These are phyloP conservation scores for Proteles cristata DNA, from an alignment of 2,113 vertebrate genomes.

Conservation along the genomic window DNA sequence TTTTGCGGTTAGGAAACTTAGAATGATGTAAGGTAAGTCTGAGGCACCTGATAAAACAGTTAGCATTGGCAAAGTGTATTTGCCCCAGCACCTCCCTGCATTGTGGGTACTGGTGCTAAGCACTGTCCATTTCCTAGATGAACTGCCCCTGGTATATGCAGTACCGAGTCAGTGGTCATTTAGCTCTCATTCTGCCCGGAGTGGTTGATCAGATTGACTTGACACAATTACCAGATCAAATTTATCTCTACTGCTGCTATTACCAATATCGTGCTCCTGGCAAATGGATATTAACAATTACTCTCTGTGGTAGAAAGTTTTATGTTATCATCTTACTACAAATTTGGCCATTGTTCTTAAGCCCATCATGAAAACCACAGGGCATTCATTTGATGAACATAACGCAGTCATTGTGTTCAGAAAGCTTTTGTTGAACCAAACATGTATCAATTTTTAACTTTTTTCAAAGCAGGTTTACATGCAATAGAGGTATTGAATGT, in stretches of 20 bases:
- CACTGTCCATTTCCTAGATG: background rate
- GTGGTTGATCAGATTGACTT: background rate
- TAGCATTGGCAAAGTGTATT: background rate
- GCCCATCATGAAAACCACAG: background rate
- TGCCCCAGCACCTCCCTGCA: background rate
- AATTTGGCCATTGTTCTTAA: background rate
- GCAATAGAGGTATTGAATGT: background rate
- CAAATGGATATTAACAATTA: background rate
- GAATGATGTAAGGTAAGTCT: background rate
- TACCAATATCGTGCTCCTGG: background rate
- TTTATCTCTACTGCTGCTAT: background rate
- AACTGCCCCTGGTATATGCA: background rate
- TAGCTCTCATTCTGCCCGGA: background rate
- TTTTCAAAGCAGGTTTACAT: background rate
- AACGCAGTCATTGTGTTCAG: background rate
- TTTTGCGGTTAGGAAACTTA: background rate
- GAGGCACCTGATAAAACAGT: background rate
- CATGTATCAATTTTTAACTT: background rate
- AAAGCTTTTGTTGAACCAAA: constrained; percentile 20
- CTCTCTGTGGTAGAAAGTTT: background rate
- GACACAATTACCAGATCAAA: background rate
- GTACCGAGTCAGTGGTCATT: background rate
- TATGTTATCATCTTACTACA: background rate
- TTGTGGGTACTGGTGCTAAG: background rate
- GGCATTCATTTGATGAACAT: background rate